phyloP scores from a whole-genome alignment of 2,888 invertebrate genomes.

The Netelia melanura region DNA sequence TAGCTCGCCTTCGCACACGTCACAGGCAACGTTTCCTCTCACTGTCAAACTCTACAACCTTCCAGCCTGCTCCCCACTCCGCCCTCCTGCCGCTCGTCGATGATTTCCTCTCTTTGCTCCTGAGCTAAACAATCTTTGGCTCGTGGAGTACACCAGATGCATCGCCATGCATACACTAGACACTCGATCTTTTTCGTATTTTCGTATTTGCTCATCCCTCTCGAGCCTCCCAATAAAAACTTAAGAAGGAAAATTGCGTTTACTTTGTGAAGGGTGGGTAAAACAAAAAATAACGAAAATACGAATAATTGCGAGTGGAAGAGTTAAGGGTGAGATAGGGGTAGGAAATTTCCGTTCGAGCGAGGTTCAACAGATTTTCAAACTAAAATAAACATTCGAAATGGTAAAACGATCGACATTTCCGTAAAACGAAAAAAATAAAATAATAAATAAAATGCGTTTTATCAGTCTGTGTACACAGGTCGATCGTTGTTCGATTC shows the following conservation, averaged over 20 bases:
- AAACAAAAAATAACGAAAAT: too few species aligned
- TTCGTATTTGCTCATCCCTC: not conserved
- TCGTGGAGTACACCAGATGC: not conserved
- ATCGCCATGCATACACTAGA: not conserved
- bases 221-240: not conserved
- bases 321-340: too few species aligned
- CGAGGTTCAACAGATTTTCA: too few species aligned
- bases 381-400: too few species aligned
- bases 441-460: too few species aligned
- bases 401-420: too few species aligned
- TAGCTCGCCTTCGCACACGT: slow-evolving; percentile 70
- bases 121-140: slow-evolving; percentile 44
- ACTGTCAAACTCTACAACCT: slow-evolving; percentile 7
- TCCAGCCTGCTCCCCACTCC: not conserved
- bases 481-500: too few species aligned
- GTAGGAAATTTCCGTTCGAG: too few species aligned
- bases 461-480: too few species aligned
- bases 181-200: not conserved
- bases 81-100: not conserved
- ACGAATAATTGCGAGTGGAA: too few species aligned
- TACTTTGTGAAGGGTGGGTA: not conserved
- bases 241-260: not conserved
- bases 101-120: slow-evolving; percentile 33
- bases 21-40: slow-evolving; percentile 48
- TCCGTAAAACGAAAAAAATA: too few species aligned